Evolutionary conservation across 2,797 vertebrate species (phyloP).

Genomic region (Salmo trutta): DNA sequence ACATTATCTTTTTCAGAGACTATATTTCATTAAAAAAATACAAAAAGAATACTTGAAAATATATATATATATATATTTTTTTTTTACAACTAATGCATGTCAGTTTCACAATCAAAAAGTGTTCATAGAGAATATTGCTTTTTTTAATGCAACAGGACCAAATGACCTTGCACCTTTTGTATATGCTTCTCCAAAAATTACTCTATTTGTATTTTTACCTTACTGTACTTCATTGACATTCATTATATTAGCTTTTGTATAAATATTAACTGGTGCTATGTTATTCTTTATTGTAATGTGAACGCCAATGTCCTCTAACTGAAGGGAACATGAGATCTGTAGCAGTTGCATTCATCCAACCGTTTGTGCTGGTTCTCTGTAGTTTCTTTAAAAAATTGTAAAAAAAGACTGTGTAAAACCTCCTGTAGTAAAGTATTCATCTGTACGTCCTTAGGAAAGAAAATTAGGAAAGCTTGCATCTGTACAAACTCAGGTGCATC

Average conservation of each 20-base stretch:
- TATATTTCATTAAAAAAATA: conserved; percentile 73
- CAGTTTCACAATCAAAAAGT: conserved; percentile 76
- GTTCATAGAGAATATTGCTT: conserved; percentile 48
- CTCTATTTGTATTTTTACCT: conserved; percentile 73
- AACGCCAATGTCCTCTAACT: conserved; percentile 85
- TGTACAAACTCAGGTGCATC: conserved; percentile 86
- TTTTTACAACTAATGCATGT: conserved; percentile 74
- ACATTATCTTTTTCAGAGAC: conserved; percentile 75
- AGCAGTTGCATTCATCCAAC: conserved; percentile 71
- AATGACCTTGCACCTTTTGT: conserved; percentile 70
- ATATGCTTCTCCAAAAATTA: conserved; percentile 66
- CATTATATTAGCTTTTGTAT: conserved; percentile 84
- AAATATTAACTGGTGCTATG: conserved; percentile 95
- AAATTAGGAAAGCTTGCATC: conserved; percentile 69
- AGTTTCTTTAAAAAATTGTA: conserved; percentile 56
- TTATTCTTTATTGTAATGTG: conserved; percentile 91
- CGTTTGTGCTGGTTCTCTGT: conserved; percentile 77
- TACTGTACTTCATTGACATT: conserved; percentile 85
- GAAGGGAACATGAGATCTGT: conserved; percentile 76
- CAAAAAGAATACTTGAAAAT: conserved; percentile 86
- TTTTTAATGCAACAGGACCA: conserved; percentile 60
- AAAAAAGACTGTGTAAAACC: conserved; percentile 74
- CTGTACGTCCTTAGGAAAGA: conserved; percentile 65
- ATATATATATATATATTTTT: conserved; percentile 70
- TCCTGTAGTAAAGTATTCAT: conserved; percentile 57